A percentile compares a stretch with the other conserved stretches of the same genome.
phyloP scores from a whole-genome alignment of 2,888 invertebrate genomes.

The Caenorhabditis sp. region DNA sequence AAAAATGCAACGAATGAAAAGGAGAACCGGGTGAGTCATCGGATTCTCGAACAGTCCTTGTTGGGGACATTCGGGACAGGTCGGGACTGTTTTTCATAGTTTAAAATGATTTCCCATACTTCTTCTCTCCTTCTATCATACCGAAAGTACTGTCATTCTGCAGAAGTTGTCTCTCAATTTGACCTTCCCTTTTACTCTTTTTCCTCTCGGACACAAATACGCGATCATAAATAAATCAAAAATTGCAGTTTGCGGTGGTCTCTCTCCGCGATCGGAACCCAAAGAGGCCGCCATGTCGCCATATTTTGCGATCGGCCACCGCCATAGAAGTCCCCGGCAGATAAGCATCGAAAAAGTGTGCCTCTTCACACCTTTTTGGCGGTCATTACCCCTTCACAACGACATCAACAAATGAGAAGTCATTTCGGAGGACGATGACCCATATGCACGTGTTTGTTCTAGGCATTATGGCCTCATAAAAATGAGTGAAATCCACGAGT shows the following conservation, averaged over 20 bases:
- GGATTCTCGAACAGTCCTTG: no score
- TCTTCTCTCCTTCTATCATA: no score
- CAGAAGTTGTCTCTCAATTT: background rate
- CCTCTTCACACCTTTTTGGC: constrained; percentile 45
- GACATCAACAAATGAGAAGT: constrained; percentile 1
- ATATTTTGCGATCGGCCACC: constrained; percentile 17
- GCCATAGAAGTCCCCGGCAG: constrained; percentile 7
- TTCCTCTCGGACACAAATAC: background rate
- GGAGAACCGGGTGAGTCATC: background rate
- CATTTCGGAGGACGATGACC: constrained; percentile 1
- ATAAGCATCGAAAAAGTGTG: constrained; percentile 54
- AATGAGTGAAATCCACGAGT: background rate
- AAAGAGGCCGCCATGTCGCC: constrained; percentile 42
- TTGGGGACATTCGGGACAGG: no score
- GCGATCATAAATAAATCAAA: constrained; percentile 52
- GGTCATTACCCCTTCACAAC: constrained; percentile 23
- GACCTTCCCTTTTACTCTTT: background rate
- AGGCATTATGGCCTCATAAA: background rate
- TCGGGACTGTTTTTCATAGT: no score
- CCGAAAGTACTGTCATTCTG: no score
- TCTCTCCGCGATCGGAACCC: constrained; percentile 3
- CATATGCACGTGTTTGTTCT: constrained; percentile 5
- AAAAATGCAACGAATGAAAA: background rate
- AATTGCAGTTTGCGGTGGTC: constrained; percentile 17
- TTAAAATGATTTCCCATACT: no score